Percentiles rank a stretch among this genome's conserved stretches.
Evolutionary conservation across 2,888 invertebrate species (phyloP).

Genomic region (Stenolophus ochropezus): DNA sequence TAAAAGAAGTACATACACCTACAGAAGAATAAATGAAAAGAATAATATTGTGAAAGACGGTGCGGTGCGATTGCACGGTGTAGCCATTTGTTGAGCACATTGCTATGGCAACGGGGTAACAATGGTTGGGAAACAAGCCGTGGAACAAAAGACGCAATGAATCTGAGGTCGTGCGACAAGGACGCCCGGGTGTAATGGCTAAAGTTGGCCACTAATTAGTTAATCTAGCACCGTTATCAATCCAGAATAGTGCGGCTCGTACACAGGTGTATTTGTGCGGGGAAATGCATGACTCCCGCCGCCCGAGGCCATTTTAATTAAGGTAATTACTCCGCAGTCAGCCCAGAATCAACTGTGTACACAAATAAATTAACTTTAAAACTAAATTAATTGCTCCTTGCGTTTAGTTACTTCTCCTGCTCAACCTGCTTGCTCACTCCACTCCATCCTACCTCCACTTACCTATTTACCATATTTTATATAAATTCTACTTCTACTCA

Average conservation of each 20-base stretch:
- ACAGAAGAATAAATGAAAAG: too few relatives aligned
- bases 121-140: background rate
- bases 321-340: conserved; percentile 72
- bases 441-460: too few relatives aligned
- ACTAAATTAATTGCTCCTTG: conserved; percentile 74
- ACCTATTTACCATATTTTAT: too few relatives aligned
- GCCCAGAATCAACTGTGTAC: conserved; percentile 68
- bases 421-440: background rate
- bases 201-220: conserved; percentile 72
- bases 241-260: conserved; percentile 65
- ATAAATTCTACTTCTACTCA: background rate
- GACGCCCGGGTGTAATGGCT: conserved; percentile 68
- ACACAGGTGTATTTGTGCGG: conserved; percentile 47
- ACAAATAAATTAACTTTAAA: conserved; percentile 74
- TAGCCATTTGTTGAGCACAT: background rate
- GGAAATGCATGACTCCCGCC: conserved; percentile 60
- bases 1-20: too few relatives aligned
- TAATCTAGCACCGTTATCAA: conserved; percentile 70
- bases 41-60: too few relatives aligned
- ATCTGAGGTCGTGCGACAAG: conserved; percentile 15
- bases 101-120: conserved; percentile 4
- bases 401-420: conserved; percentile 67
- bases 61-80: too few relatives aligned
- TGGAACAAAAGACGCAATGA: conserved; percentile 39
- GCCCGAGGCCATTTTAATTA: conserved; percentile 72